Percentiles rank a stretch among this genome's conserved stretches.
Conservation (phyloP, 2,113 vertebrate genomes). For the Galemys pyrenaicus region DNA sequence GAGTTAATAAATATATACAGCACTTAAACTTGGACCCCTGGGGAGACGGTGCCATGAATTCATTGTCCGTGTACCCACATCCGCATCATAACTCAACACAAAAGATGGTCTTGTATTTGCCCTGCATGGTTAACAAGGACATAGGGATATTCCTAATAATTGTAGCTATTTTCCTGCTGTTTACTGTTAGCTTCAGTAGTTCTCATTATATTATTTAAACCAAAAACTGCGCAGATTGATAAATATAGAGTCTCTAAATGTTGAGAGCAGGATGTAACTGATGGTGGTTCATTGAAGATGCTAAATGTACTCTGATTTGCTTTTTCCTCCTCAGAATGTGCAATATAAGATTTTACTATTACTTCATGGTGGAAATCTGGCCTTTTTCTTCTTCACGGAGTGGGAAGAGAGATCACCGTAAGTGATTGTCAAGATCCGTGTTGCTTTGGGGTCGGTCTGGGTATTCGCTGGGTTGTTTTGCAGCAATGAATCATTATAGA, state of each 20-base stretch:
- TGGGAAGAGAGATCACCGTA: background rate
- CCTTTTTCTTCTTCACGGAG: background rate
- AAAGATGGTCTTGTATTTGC: background rate
- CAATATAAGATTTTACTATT: rapidly evolving
- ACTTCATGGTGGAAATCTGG: background rate
- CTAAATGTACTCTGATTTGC: background rate
- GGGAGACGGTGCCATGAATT: background rate
- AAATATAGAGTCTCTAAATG: background rate
- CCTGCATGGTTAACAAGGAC: background rate
- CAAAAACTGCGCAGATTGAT: background rate
- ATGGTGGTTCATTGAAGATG: background rate
- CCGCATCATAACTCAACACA: background rate
- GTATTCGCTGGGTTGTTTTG: background rate
- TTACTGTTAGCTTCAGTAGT: background rate
- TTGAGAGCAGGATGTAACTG: background rate
- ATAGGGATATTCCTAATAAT: background rate
- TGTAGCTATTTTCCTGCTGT: background rate
- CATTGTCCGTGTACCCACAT: background rate
- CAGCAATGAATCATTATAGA: background rate
- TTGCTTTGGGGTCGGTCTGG: background rate
- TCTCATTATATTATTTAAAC: constrained; percentile 16
- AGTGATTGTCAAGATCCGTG: background rate
- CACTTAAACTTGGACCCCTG: background rate
- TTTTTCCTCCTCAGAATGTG: background rate
- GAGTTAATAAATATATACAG: background rate